Base-by-base conservation (phyloP, 2,113 vertebrate genomes). In the Parus major region DNA sequence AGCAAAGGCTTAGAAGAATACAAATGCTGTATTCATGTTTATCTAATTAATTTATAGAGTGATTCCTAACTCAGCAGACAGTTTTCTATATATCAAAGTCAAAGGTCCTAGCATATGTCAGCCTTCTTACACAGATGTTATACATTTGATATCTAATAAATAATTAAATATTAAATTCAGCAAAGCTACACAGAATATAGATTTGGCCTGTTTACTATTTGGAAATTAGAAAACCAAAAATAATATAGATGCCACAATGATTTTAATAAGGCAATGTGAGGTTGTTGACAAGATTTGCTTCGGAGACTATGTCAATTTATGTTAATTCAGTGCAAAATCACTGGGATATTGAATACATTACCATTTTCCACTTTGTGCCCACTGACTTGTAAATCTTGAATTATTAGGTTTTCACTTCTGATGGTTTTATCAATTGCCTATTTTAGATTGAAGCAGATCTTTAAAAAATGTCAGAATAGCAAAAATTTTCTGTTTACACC, bases 81-180 rank as follows among this genome's bases (percentile, higher is more conserved):
- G 60, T 92, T 92, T 94, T 95, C 90, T 70, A 59, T 94, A 28
- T 90, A 73, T 92, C 59, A 55, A 82, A 95, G 94, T 94, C 95
- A 95, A 94, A 95, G 90, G 94, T 85, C 90, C 60, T 90, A 90
- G 70, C 93, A 95, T 97, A 96, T 96, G 93, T 95, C 90, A 91
- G 55, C 73, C 71, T 72, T 90, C 71, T 59, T 70, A 77, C 90
- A 73, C 93, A 95, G 91, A 93, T 96, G 93, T 88, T 93, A 86
- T 63, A 69, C 85, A 95, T 88, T 90, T 92, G 87, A 95, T 94
- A 83, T 60, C 85, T 93, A 94, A 93, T 96, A 97, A 97, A 96
- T 93, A 95, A 95, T 96, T 95, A 94, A 97, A 73, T 75, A 60
- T 42, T 71, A 35, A 46, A 50, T 73, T 92, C 42, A 56, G 56